Evolutionary conservation across 2,888 invertebrate species (phyloP).

Genomic region (Dastarcus helophoroides): DNA sequence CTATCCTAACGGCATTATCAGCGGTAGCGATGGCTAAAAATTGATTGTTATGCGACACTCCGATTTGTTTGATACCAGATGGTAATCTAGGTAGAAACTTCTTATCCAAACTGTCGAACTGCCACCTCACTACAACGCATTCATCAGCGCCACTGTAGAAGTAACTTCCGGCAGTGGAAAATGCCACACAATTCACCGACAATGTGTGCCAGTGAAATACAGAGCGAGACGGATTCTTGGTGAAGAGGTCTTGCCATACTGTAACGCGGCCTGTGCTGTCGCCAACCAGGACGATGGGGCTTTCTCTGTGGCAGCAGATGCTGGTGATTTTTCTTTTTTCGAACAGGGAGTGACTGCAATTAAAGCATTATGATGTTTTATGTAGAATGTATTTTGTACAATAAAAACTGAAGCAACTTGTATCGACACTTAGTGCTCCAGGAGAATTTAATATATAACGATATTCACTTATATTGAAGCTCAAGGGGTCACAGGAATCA

Average conservation of each 20-base stretch:
- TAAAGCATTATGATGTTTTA: conserved; percentile 1
- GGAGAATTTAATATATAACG: too few species aligned
- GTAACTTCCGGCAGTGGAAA: conserved; percentile 51
- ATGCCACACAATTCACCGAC: conserved; percentile 52
- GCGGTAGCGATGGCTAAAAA: conserved; percentile 52
- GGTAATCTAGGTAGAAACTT: conserved; percentile 60
- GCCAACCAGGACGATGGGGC: conserved; percentile 55
- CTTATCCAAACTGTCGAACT: conserved; percentile 32
- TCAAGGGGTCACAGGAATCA: too few species aligned
- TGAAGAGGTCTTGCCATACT: conserved; percentile 46
- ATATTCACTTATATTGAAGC: too few species aligned
- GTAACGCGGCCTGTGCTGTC: conserved; percentile 52
- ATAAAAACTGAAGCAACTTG: conserved; percentile 2
- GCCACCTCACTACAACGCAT: conserved; percentile 68
- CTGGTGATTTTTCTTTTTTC: conserved; percentile 40
- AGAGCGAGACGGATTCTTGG: conserved; percentile 30
- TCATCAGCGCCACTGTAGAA: conserved; percentile 71
- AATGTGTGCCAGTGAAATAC: conserved; percentile 69
- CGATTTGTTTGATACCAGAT: conserved; percentile 51
- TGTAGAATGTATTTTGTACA: conserved; percentile 5
- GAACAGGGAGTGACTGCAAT: background rate
- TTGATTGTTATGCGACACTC: conserved; percentile 49
- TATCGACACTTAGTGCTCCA: too few species aligned
- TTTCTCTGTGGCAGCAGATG: conserved; percentile 54
- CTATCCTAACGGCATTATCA: conserved; percentile 55